Percentiles rank a stretch among this genome's conserved stretches.
Conservation (phyloP, 2,888 invertebrate genomes). For the Aquatica leii region DNA sequence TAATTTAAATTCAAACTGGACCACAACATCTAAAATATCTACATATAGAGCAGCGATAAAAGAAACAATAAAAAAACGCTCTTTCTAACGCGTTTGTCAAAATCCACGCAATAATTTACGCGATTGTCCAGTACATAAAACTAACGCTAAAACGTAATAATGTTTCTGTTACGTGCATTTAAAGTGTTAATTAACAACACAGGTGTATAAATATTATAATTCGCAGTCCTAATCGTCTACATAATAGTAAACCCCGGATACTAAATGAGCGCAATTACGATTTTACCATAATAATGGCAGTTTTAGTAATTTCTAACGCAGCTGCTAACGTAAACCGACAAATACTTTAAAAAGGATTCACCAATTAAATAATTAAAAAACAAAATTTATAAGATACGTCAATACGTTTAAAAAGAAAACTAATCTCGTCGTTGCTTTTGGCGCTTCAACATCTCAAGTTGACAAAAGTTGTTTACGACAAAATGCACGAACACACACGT, state of each 20-base stretch:
- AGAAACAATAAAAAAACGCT: slow-evolving; percentile 5
- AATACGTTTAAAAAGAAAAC: neutral
- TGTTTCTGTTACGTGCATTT: neutral
- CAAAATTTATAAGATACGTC: neutral
- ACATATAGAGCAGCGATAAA: neutral
- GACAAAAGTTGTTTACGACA: slow-evolving; percentile 28
- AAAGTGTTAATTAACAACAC: slow-evolving; percentile 4
- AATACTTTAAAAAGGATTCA: neutral
- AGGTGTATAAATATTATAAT: slow-evolving; percentile 5
- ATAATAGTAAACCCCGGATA: neutral
- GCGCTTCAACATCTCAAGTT: slow-evolving; percentile 15
- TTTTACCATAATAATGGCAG: slow-evolving; percentile 7
- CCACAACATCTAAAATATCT: too few species aligned
- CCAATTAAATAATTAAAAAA: neutral
- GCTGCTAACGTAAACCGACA: neutral
- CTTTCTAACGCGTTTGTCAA: neutral
- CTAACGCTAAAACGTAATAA: neutral
- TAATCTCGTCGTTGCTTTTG: slow-evolving; percentile 12
- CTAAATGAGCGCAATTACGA: slow-evolving; percentile 3
- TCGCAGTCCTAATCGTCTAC: neutral
- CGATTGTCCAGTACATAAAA: neutral
- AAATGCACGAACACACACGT: slow-evolving; percentile 24
- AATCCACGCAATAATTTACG: too few species aligned
- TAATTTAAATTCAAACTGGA: slow-evolving; percentile 3
- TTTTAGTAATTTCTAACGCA: neutral